Base-by-base conservation (phyloP, 2,888 invertebrate genomes). In the Tetragonisca angustula region DNA sequence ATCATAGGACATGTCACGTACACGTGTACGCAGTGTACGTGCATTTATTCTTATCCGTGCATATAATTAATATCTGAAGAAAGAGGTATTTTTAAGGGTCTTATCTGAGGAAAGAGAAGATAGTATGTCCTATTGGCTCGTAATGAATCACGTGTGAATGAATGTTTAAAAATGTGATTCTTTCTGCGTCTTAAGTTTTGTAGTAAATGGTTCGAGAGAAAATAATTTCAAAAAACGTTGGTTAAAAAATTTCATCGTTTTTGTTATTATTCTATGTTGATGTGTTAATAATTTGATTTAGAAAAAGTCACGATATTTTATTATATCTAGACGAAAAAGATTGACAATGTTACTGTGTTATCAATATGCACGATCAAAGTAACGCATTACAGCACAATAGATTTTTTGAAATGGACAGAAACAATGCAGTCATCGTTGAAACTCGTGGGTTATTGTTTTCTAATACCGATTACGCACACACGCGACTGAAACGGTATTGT, bases 331-430 rank as follows among this genome's bases (percentile, higher is more conserved):
- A 68, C 5, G n/a, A 3, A 6, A 11, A 36, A 73, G 64, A 74
- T 74, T 50, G 69, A 43, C 24, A 70, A 54, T 36, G 36, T 81
- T 74, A 69, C 15, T 54, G 59, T 6, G 21, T 50, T 83, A 83
- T 83, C 82, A 19, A 17, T 21, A 27, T 56, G 59, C n/a, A 62
- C 56, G 71, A 83, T 81, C 82, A 9, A 21, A 62, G 49, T 71
- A 72, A 54, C 24, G 24, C 21, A n/a, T 67, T 82, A 67, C 43
- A 21, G 32, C 52, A 81, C 75, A 67, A 71, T 79, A 62, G 64
- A 74, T 75, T 75, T 71, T 59, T 71, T 61, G 4, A 21, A 52
- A 68, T 24, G 52, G 36, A 0, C n/a, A 68, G 62, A 83, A 75
- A 61, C 61, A 54, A 62, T 71, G 61, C 27, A 54, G 32, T 73